These are phyloP conservation scores for Epiblema foenella DNA, from an alignment of 2,888 invertebrate species.

Conservation along the genomic window DNA sequence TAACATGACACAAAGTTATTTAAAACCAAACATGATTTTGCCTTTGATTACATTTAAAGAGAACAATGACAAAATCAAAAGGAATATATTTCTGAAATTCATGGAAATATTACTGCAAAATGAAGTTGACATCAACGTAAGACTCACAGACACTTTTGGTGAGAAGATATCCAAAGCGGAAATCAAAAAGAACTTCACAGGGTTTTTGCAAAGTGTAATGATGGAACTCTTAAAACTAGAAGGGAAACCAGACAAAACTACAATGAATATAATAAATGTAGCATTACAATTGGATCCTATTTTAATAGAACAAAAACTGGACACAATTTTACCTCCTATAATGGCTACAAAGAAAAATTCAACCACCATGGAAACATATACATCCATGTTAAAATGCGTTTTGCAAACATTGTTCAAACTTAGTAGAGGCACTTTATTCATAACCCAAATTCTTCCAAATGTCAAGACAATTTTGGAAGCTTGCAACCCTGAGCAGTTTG, in stretches of 20 bases:
- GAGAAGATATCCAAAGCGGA: slow-evolving; percentile 72
- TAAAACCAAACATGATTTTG: slow-evolving; percentile 67
- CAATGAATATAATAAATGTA: slow-evolving; percentile 68
- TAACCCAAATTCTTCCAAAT: slow-evolving; percentile 71
- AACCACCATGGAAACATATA: slow-evolving; percentile 60
- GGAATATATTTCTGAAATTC: slow-evolving; percentile 72
- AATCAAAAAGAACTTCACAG: slow-evolving; percentile 71
- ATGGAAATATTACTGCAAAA: slow-evolving; percentile 64
- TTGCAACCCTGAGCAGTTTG: slow-evolving; percentile 69
- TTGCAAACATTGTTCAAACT: slow-evolving; percentile 77
- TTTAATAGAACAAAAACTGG: slow-evolving; percentile 72
- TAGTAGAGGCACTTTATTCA: slow-evolving; percentile 70
- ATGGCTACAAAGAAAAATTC: slow-evolving; percentile 69
- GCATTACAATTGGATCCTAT: slow-evolving; percentile 74
- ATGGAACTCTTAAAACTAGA: slow-evolving; percentile 71
- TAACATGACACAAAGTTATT: slow-evolving; percentile 70
- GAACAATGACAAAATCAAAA: slow-evolving; percentile 67
- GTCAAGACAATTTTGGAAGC: slow-evolving; percentile 68
- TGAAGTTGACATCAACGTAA: slow-evolving; percentile 73
- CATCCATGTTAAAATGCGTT: slow-evolving; percentile 69
- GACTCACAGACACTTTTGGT: slow-evolving; percentile 71
- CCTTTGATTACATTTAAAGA: slow-evolving; percentile 61
- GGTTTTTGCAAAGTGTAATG: slow-evolving; percentile 72
- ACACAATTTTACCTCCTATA: slow-evolving; percentile 68
- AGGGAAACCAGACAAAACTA: slow-evolving; percentile 69